These are phyloP conservation scores for Agrotis segetum DNA, from an alignment of 2,888 invertebrate species.

Conservation along the genomic window DNA sequence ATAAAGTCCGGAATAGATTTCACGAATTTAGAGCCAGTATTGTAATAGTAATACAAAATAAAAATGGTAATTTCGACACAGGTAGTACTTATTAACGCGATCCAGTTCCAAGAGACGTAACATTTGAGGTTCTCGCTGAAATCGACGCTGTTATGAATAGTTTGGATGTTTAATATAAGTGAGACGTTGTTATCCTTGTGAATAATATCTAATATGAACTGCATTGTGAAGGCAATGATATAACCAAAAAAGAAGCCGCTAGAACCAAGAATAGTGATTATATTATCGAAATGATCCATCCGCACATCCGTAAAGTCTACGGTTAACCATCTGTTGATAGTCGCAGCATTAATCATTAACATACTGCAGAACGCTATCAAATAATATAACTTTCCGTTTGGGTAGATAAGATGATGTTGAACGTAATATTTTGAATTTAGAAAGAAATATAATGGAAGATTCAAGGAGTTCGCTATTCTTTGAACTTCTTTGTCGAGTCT, in stretches of 20 bases:
- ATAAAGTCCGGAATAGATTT: conserved; percentile 6
- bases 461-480: conserved; percentile 1
- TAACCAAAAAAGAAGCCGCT: not conserved
- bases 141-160: not conserved
- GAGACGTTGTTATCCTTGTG: conserved; percentile 16
- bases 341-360: not conserved
- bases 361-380: not conserved
- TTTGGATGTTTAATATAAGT: conserved; percentile 18
- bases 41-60: not conserved
- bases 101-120: conserved; percentile 20
- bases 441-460: not conserved
- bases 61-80: too few species aligned
- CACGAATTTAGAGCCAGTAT: not conserved
- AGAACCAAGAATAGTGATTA: not conserved
- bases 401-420: not conserved
- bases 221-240: not conserved
- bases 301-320: not conserved
- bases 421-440: not conserved
- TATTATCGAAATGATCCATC: not conserved
- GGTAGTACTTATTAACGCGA: not conserved
- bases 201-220: conserved; percentile 8
- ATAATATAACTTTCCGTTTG: not conserved
- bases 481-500: conserved; percentile 4
- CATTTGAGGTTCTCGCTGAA: not conserved
- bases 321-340: not conserved